Conservation (phyloP, 2,113 vertebrate genomes). For the Ancistrus triradiatus region DNA sequence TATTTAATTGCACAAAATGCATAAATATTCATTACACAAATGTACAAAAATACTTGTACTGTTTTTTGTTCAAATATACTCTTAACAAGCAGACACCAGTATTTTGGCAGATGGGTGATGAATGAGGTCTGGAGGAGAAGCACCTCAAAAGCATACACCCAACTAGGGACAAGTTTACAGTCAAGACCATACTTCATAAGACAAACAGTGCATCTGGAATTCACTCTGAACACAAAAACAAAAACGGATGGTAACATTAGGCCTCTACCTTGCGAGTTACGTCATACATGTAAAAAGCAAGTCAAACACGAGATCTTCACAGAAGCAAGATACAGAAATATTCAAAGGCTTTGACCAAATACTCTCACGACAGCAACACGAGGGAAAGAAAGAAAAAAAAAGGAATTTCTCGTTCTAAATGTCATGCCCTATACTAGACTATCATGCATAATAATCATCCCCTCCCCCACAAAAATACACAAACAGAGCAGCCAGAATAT, state of each 20-base stretch:
- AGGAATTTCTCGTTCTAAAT: slow-evolving; percentile 24
- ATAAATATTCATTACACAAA: slow-evolving; percentile 53
- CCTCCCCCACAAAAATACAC: not conserved
- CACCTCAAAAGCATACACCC: slow-evolving; percentile 11
- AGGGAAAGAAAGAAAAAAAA: slow-evolving; percentile 2
- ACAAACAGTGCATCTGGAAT: slow-evolving; percentile 42
- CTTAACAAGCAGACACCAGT: slow-evolving; percentile 39
- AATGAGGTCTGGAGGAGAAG: slow-evolving; percentile 14
- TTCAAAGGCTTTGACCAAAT: not conserved
- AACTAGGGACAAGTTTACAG: slow-evolving; percentile 18
- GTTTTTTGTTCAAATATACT: slow-evolving; percentile 49
- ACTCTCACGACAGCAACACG: slow-evolving; percentile 23
- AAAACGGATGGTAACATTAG: not conserved
- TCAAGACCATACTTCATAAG: slow-evolving; percentile 9
- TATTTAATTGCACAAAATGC: slow-evolving; percentile 50
- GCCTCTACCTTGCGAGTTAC: slow-evolving; percentile 26
- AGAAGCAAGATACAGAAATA: slow-evolving; percentile 4
- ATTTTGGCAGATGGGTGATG: slow-evolving; percentile 32
- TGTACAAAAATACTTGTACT: slow-evolving; percentile 52
- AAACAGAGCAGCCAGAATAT: slow-evolving; percentile 34
- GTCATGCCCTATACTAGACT: slow-evolving; percentile 31
- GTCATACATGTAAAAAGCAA: slow-evolving; percentile 21
- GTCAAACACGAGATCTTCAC: slow-evolving; percentile 26
- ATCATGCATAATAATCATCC: slow-evolving; percentile 45
- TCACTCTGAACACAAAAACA: slow-evolving; percentile 27